Evolutionary conservation across 2,113 vertebrate genomes (phyloP).

Genomic region (Tympanuchus pallidicinctus): DNA sequence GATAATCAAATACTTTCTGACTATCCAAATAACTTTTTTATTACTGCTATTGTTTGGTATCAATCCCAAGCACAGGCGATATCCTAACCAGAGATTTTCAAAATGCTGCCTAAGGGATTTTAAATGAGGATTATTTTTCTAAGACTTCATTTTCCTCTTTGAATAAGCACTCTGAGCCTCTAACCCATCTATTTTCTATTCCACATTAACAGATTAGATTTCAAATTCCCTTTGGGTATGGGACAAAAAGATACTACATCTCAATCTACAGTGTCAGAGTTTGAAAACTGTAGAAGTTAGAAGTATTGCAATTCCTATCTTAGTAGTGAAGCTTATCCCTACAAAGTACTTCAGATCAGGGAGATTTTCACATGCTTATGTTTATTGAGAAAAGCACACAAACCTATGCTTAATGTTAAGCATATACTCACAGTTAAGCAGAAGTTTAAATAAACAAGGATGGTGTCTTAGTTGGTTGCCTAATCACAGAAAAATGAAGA

Average conservation of each 20-base stretch:
- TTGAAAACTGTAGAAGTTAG: neutral
- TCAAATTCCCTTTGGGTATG: neutral
- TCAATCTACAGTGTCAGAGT: neutral
- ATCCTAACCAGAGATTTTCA: conserved; percentile 33
- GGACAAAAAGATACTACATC: neutral
- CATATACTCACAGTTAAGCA: rapidly evolving
- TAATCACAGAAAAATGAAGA: neutral
- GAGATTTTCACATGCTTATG: neutral
- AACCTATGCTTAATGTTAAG: neutral
- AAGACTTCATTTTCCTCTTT: conserved; percentile 37
- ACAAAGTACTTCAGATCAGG: rapidly evolving
- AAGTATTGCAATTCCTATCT: neutral
- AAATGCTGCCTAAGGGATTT: conserved; percentile 25
- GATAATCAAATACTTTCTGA: neutral
- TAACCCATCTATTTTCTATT: conserved; percentile 6
- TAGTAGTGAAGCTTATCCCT: neutral
- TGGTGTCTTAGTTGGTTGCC: neutral
- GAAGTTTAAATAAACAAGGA: neutral
- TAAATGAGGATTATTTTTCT: conserved; percentile 57
- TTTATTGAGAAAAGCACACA: neutral
- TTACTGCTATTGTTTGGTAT: neutral
- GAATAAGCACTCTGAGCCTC: neutral
- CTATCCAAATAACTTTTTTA: neutral
- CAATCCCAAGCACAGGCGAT: neutral
- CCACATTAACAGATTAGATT: conserved; percentile 4